These are phyloP conservation scores for Lasiurus cinereus DNA, from an alignment of 2,113 vertebrate species.

Conservation along the genomic window DNA sequence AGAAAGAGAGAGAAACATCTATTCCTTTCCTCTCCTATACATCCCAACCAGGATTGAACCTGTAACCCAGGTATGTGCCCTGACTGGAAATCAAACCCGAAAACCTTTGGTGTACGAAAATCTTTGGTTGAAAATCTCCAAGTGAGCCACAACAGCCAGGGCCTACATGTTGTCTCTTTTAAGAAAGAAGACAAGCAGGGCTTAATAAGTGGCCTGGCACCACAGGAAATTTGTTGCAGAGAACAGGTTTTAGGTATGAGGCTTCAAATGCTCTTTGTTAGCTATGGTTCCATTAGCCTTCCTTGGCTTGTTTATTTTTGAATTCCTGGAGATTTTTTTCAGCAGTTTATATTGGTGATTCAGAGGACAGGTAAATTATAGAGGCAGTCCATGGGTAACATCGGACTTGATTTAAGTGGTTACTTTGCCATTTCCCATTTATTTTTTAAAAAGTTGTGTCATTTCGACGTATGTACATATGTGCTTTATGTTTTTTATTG, in stretches of 20 bases:
- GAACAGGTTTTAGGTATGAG: no score
- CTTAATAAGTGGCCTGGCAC: background rate
- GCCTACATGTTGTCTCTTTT: background rate
- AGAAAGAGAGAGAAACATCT: background rate
- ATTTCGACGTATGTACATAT: no score
- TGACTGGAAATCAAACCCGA: background rate
- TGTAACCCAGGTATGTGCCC: background rate
- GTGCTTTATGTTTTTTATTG: no score
- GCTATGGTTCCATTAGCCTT: background rate
- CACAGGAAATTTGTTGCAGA: background rate
- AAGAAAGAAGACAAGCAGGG: conserved; percentile 28
- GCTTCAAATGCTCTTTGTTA: background rate
- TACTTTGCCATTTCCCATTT: no score
- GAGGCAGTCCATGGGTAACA: no score
- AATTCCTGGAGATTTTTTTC: background rate
- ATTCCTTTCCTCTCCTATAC: background rate
- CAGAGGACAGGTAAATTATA: background rate
- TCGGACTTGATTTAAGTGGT: no score
- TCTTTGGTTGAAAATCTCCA: background rate
- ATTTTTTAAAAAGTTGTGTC: no score
- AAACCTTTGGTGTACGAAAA: background rate
- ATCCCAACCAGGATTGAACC: background rate
- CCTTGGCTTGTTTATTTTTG: conserved; percentile 4
- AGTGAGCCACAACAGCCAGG: background rate
- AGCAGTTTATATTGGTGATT: background rate